Conservation (phyloP, 2,113 vertebrate genomes). For the Monarcha castaneiventris region DNA sequence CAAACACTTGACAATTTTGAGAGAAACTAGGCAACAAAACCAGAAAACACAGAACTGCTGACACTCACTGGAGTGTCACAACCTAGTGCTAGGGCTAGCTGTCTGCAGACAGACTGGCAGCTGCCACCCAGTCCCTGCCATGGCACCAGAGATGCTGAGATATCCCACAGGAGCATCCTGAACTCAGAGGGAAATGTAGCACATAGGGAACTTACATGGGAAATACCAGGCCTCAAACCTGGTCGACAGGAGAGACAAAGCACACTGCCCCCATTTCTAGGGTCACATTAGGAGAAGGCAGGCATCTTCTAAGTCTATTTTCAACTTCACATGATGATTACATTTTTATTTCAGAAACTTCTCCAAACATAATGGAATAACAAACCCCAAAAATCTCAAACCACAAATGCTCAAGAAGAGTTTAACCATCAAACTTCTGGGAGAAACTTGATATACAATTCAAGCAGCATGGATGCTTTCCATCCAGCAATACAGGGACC, state of each 20-base stretch:
- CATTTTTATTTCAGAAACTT: background rate
- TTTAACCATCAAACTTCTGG: background rate
- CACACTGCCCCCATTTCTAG: background rate
- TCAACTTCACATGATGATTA: background rate
- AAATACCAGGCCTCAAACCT: background rate
- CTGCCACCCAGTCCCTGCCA: background rate
- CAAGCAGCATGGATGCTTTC: too few species aligned
- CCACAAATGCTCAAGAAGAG: background rate
- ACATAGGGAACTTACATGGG: fast-evolving
- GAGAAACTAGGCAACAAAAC: background rate
- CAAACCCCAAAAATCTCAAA: background rate
- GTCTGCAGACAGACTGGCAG: background rate
- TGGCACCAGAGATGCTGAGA: background rate
- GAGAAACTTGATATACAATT: background rate
- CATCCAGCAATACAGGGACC: background rate
- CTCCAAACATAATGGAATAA: background rate
- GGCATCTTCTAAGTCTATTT: background rate
- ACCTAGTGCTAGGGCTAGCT: background rate
- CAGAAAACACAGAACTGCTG: background rate
- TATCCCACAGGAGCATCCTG: background rate
- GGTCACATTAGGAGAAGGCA: background rate
- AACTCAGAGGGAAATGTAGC: background rate
- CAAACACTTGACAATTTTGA: background rate
- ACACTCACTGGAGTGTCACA: background rate
- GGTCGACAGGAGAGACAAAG: background rate